Percentiles rank a stretch among this genome's conserved stretches.
These are phyloP conservation scores for Gallinago stenura DNA, from an alignment of 2,797 vertebrate species.

Conservation along the genomic window DNA sequence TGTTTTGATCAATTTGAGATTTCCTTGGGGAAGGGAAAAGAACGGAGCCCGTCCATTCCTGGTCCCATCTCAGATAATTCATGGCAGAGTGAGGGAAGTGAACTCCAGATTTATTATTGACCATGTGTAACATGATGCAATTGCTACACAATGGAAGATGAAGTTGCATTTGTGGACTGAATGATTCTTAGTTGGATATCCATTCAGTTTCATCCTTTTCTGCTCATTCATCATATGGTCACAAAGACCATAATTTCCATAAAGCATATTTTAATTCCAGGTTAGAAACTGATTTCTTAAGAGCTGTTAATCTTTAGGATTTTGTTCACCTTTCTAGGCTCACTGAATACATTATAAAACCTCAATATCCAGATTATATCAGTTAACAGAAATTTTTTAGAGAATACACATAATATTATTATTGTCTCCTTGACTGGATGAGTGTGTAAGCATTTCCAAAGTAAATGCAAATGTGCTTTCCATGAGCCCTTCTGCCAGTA, in stretches of 20 bases:
- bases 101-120: background rate
- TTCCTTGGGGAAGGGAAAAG: background rate
- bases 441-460: slow-evolving; percentile 1
- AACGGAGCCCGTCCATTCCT: background rate
- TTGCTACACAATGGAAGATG: background rate
- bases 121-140: background rate
- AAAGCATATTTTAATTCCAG: background rate
- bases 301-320: background rate
- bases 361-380: background rate
- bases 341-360: background rate
- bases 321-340: background rate
- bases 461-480: slow-evolving; percentile 16
- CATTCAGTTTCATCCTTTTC: background rate
- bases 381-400: background rate
- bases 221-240: background rate
- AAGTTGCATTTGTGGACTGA: background rate
- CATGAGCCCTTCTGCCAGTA: background rate
- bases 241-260: background rate
- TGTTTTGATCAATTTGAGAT: background rate
- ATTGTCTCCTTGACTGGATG: background rate
- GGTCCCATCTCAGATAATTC: background rate
- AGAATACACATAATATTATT: background rate
- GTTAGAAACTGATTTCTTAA: background rate
- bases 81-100: background rate
- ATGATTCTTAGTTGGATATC: background rate